These are phyloP conservation scores for Zaprionus vittiger DNA, from an alignment of 1,140 invertebrate genomes.

Conservation along the genomic window DNA sequence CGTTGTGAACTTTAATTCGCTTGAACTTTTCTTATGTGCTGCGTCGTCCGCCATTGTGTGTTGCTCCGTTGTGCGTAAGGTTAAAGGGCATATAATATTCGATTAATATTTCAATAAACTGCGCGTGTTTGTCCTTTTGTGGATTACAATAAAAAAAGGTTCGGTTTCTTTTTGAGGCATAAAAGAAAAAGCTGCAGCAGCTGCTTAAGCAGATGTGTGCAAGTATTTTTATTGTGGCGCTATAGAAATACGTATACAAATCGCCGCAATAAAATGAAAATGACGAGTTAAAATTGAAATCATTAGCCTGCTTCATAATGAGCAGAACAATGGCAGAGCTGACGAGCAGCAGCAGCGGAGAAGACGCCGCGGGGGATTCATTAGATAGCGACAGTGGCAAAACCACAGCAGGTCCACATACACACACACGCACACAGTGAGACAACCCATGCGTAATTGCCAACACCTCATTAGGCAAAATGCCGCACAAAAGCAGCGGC, in stretches of 20 bases:
- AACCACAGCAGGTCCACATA: slow-evolving; percentile 11
- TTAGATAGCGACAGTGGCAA: slow-evolving; percentile 37
- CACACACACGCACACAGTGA: background rate
- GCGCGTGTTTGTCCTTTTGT: slow-evolving; percentile 61
- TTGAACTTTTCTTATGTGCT: slow-evolving; percentile 17
- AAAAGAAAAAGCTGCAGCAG: slow-evolving; percentile 25
- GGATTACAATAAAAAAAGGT: slow-evolving; percentile 68
- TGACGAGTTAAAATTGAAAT: slow-evolving; percentile 49
- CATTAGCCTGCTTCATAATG: slow-evolving; percentile 46
- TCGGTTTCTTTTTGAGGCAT: slow-evolving; percentile 40
- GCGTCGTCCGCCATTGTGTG: slow-evolving; percentile 37
- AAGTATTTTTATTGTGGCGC: background rate
- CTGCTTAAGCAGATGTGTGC: background rate
- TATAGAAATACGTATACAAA: slow-evolving; percentile 1
- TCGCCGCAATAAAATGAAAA: background rate
- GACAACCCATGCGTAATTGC: slow-evolving; percentile 47
- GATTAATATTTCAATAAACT: slow-evolving; percentile 81
- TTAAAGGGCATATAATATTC: slow-evolving; percentile 70
- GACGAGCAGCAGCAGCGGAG: slow-evolving; percentile 39
- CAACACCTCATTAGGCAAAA: slow-evolving; percentile 72
- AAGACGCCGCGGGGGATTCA: slow-evolving; percentile 32
- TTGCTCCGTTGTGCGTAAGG: slow-evolving; percentile 35
- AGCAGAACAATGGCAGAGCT: slow-evolving; percentile 55
- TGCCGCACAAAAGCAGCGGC: slow-evolving; percentile 34
- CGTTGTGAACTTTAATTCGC: slow-evolving; percentile 40